phyloP scores from a whole-genome alignment of 2,113 vertebrate species.

The Melanocharis versteri region DNA sequence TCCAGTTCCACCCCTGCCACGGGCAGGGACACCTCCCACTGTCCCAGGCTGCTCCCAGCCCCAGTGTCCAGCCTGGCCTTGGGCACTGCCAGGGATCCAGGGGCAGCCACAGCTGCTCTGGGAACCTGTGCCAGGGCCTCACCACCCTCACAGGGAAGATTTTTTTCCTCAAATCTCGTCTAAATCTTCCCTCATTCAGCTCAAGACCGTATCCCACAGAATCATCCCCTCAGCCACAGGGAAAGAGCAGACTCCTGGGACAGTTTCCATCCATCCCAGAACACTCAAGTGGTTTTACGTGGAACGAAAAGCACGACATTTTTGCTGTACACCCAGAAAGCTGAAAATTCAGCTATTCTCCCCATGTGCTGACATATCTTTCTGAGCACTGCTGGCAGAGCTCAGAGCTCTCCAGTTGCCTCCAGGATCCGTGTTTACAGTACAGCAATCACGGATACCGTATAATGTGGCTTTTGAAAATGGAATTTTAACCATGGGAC shows the following conservation, averaged over 20 bases:
- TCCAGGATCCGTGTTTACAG: neutral
- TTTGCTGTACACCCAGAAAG: neutral
- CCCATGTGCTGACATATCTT: neutral
- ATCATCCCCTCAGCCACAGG: too few relatives aligned
- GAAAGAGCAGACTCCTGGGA: neutral
- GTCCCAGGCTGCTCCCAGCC: neutral
- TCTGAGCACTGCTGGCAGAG: neutral
- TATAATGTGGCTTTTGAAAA: neutral
- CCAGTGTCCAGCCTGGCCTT: neutral
- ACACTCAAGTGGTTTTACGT: rapidly evolving
- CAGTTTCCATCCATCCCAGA: neutral
- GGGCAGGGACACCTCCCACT: neutral
- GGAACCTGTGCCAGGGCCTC: neutral
- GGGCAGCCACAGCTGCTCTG: neutral
- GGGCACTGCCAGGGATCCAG: neutral
- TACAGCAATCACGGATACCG: neutral
- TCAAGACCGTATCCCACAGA: neutral
- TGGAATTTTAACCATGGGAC: neutral
- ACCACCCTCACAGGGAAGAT: neutral
- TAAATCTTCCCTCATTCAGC: neutral
- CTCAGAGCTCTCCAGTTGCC: neutral
- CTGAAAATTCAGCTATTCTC: neutral
- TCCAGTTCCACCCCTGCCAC: neutral
- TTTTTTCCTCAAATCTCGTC: neutral
- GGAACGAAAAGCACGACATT: neutral